These are phyloP conservation scores for Chaetodon trifascialis DNA, from an alignment of 2,113 vertebrate genomes.

Conservation along the genomic window DNA sequence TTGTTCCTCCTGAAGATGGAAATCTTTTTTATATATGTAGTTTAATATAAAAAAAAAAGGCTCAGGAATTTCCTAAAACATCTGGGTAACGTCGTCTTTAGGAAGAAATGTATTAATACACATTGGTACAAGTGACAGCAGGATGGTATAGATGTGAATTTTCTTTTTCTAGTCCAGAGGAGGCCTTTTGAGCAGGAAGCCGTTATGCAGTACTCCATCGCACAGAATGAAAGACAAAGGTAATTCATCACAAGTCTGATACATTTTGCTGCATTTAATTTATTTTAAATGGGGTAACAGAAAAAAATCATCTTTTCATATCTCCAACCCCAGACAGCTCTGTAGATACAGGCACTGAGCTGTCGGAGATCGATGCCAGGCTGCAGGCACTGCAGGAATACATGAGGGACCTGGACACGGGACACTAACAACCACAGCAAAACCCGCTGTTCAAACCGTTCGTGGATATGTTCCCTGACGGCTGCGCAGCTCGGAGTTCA, in stretches of 20 bases:
- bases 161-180: conserved; percentile 73
- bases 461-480: not conserved
- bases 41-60: too few species aligned
- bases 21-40: too few species aligned
- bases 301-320: not conserved
- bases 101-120: not conserved
- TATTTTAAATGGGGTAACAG: not conserved
- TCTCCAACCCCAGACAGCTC: conserved; percentile 83
- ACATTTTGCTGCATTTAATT: not conserved
- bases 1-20: too few species aligned
- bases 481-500: conserved; percentile 5
- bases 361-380: conserved; percentile 92
- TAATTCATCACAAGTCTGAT: conserved; percentile 16
- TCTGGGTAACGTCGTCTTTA: not conserved
- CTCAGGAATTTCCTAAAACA: too few species aligned
- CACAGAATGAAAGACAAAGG: conserved; percentile 74
- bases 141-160: not conserved
- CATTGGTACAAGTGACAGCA: not conserved
- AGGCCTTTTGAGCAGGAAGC: conserved; percentile 77
- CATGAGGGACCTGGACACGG: conserved; percentile 91
- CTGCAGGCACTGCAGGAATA: conserved; percentile 94
- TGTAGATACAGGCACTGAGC: conserved; percentile 85
- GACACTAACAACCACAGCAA: conserved; percentile 72
- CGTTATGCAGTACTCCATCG: conserved; percentile 83
- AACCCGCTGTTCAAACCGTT: not conserved